Conservation (phyloP, 2,888 invertebrate genomes). For the Abscondita cerata region DNA sequence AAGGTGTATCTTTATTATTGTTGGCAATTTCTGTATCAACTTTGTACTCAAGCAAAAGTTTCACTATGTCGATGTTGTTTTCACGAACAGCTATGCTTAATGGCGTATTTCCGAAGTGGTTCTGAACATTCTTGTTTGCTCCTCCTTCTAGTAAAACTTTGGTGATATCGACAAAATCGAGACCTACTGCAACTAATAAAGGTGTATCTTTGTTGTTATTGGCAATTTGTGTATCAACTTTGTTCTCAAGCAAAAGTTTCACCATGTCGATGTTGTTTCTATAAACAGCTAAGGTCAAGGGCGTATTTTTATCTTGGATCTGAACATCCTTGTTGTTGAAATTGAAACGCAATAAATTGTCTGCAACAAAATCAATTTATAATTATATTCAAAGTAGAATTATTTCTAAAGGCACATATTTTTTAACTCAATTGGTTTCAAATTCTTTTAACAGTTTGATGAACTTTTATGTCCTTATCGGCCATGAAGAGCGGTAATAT, state of each 20-base stretch:
- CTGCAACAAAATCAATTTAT: too few relatives aligned
- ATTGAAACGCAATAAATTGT: too few relatives aligned
- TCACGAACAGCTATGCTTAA: not conserved
- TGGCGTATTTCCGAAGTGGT: not conserved
- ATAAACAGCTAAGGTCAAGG: not conserved
- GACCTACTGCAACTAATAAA: not conserved
- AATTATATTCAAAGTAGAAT: too few relatives aligned
- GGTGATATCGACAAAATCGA: not conserved
- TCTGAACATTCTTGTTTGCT: not conserved
- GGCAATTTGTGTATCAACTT: not conserved
- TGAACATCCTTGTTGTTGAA: not conserved
- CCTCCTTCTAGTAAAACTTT: not conserved
- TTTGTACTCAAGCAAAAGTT: not conserved
- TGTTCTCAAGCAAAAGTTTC: not conserved
- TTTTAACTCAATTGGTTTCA: too few relatives aligned
- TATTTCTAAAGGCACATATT: too few relatives aligned
- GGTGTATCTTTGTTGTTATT: not conserved
- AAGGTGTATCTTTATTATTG: not conserved
- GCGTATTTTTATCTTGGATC: not conserved
- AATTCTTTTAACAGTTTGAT: too few relatives aligned
- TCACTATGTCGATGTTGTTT: not conserved
- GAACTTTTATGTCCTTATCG: too few relatives aligned
- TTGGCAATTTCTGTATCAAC: not conserved
- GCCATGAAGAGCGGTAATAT: too few relatives aligned
- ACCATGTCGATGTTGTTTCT: not conserved